phyloP scores from a whole-genome alignment of 2,888 invertebrate genomes.

The Synergus gifuensis region DNA sequence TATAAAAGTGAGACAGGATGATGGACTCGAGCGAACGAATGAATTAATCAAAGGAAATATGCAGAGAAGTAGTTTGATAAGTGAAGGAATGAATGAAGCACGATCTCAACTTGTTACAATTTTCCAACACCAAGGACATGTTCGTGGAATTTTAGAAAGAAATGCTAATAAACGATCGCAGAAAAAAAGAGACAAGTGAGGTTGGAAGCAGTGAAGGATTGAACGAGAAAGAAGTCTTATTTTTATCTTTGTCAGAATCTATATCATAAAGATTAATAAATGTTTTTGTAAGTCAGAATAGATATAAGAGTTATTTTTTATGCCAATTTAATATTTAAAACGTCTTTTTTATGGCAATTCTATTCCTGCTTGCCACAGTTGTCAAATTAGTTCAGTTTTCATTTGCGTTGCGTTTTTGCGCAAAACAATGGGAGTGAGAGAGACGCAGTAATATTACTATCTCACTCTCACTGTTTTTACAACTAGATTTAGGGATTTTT shows the following conservation, averaged over 20 bases:
- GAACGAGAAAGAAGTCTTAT: background rate
- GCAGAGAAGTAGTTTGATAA: conserved; percentile 95
- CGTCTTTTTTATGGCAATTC: too few relatives aligned
- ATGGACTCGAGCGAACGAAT: conserved; percentile 73
- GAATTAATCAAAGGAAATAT: conserved; percentile 89
- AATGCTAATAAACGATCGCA: conserved; percentile 95
- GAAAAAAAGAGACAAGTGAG: conserved; percentile 90
- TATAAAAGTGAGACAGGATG: conserved; percentile 68
- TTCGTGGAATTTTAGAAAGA: conserved; percentile 92
- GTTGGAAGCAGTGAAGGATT: conserved; percentile 21
- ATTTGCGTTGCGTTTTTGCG: too few relatives aligned
- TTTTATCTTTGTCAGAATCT: conserved; percentile 6
- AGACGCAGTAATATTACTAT: too few relatives aligned
- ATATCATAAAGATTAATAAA: conserved; percentile 31
- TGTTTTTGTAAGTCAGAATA: conserved; percentile 9
- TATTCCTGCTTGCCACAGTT: too few relatives aligned
- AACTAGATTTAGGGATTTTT: too few relatives aligned
- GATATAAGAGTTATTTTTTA: background rate
- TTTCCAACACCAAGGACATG: conserved; percentile 93
- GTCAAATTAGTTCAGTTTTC: too few relatives aligned
- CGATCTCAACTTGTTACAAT: conserved; percentile 92
- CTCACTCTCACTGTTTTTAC: too few relatives aligned
- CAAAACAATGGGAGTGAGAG: too few relatives aligned
- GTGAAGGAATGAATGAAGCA: conserved; percentile 94
- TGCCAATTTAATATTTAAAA: too few relatives aligned